These are phyloP conservation scores for Pseudoips prasinana DNA, from an alignment of 2,888 invertebrate genomes.

Conservation along the genomic window DNA sequence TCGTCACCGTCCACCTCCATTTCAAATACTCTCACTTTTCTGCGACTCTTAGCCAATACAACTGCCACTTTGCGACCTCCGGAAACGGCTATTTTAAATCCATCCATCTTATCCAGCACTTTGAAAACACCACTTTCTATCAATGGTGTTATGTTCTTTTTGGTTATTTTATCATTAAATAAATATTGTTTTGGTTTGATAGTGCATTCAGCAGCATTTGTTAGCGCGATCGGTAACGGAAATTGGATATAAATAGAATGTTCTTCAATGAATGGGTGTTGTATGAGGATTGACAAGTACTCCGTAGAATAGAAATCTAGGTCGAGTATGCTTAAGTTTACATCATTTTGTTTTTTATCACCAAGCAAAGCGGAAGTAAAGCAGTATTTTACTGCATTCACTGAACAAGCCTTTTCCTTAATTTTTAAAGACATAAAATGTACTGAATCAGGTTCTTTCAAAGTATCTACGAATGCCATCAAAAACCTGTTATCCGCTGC, in stretches of 20 bases:
- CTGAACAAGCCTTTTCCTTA: constrained; percentile 58
- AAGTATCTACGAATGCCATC: constrained; percentile 71
- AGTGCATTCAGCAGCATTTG: constrained; percentile 64
- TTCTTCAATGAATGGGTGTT: constrained; percentile 72
- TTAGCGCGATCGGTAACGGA: constrained; percentile 68
- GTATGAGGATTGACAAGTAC: constrained; percentile 86
- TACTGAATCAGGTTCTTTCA: constrained; percentile 62
- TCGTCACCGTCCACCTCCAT: constrained; percentile 97
- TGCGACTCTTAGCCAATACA: constrained; percentile 88
- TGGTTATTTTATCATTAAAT: constrained; percentile 68
- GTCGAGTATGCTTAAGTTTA: constrained; percentile 82
- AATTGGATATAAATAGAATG: constrained; percentile 74
- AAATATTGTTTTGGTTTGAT: constrained; percentile 63
- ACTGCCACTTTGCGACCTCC: constrained; percentile 92
- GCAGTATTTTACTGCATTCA: constrained; percentile 78
- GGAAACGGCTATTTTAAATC: constrained; percentile 89
- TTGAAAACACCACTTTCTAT: constrained; percentile 79
- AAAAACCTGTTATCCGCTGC: constrained; percentile 71
- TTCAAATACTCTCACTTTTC: constrained; percentile 93
- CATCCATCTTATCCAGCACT: constrained; percentile 85
- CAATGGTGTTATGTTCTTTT: constrained; percentile 78
- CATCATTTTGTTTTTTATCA: constrained; percentile 46
- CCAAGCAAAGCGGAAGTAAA: constrained; percentile 70
- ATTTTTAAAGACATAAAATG: constrained; percentile 76
- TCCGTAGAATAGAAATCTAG: constrained; percentile 89